Conservation (phyloP, 2,888 invertebrate genomes). For the Cryptosula pallasiana region DNA sequence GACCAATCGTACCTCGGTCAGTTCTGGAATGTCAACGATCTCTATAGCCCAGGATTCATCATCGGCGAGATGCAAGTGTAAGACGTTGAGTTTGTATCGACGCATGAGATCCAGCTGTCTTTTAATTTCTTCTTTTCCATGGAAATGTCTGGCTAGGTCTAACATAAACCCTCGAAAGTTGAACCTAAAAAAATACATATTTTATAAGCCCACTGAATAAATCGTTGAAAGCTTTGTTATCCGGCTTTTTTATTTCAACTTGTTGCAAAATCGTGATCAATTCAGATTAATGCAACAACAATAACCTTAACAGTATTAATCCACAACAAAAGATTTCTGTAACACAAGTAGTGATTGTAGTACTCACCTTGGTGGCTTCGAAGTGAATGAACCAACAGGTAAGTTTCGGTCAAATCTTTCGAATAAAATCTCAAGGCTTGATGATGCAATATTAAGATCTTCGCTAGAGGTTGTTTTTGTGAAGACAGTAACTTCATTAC, state of each 20-base stretch:
- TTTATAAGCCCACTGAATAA: too few relatives aligned
- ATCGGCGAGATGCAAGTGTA: conserved; percentile 48
- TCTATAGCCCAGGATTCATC: conserved; percentile 51
- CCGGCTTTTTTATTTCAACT: too few relatives aligned
- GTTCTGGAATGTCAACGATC: conserved; percentile 44
- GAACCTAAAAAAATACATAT: conserved; percentile 34
- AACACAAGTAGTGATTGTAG: too few relatives aligned
- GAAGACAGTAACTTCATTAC: neutral
- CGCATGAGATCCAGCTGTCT: conserved; percentile 43
- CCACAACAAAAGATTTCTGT: too few relatives aligned
- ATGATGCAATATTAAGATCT: too few relatives aligned
- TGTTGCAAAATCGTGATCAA: too few relatives aligned
- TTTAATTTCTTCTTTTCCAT: conserved; percentile 34
- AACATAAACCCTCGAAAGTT: conserved; percentile 44
- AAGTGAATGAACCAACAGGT: neutral
- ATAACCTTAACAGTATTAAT: too few relatives aligned
- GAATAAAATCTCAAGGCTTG: too few relatives aligned
- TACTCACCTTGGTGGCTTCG: neutral
- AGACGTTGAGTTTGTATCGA: conserved; percentile 46
- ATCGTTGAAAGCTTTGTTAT: too few relatives aligned
- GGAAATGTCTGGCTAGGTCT: conserved; percentile 47
- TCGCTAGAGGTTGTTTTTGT: too few relatives aligned
- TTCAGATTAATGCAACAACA: too few relatives aligned
- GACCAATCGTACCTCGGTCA: conserved; percentile 37
- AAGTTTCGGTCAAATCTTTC: neutral